Conservation (phyloP, 2,888 invertebrate species). For the Anaspis maculata region DNA sequence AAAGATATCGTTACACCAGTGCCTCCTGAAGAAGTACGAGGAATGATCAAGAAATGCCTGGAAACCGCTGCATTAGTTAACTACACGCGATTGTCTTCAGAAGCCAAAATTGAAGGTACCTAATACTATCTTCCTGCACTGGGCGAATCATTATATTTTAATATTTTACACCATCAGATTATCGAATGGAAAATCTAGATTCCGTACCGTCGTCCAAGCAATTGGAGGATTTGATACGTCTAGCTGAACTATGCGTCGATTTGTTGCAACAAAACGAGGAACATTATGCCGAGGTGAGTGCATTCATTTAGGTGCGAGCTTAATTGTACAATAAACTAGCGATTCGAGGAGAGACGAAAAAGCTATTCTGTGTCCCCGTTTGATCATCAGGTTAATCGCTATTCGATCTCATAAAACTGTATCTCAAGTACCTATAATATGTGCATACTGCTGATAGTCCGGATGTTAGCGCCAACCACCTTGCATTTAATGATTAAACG, state of each 20-base stretch:
- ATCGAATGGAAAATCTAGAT: no score
- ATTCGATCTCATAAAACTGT: no score
- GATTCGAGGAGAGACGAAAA: no score
- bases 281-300: slow-evolving; percentile 98
- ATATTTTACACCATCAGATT: not conserved
- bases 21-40: slow-evolving; percentile 89
- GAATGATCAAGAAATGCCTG: slow-evolving; percentile 92
- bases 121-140: no score
- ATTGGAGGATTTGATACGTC: slow-evolving; percentile 91
- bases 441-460: no score
- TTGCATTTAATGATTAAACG: no score
- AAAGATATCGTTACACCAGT: slow-evolving; percentile 98
- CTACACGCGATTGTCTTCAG: slow-evolving; percentile 90
- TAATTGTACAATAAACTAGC: not conserved
- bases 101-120: slow-evolving; percentile 96
- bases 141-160: slow-evolving; percentile 16
- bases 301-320: no score
- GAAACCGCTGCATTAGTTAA: slow-evolving; percentile 97
- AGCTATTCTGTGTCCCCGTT: no score
- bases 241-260: slow-evolving; percentile 97
- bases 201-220: slow-evolving; percentile 83
- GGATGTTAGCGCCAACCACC: no score
- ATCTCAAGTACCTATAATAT: no score
- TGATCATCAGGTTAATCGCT: no score
- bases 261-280: slow-evolving; percentile 98